These are phyloP conservation scores for Drosophila mimica DNA, from an alignment of 2,888 invertebrate species.

Conservation along the genomic window DNA sequence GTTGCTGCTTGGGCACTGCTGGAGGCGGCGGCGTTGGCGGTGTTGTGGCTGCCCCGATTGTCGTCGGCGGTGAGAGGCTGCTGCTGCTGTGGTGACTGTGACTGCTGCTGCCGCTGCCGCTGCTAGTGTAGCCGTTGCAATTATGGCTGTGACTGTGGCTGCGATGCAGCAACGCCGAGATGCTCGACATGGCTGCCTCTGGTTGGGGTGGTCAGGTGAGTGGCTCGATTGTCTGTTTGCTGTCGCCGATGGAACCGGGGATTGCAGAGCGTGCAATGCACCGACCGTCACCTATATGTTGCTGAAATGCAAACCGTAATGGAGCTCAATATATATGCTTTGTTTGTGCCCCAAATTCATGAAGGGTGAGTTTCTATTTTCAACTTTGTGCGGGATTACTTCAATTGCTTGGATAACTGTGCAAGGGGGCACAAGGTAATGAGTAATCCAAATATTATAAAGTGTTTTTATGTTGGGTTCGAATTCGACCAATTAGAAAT, in stretches of 20 bases:
- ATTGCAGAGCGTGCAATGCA: slow-evolving; percentile 26
- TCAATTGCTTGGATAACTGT: neutral
- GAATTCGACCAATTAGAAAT: slow-evolving; percentile 1
- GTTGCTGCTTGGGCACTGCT: slow-evolving; percentile 35
- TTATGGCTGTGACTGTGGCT: slow-evolving; percentile 61
- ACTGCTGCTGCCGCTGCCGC: slow-evolving; percentile 59
- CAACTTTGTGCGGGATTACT: neutral
- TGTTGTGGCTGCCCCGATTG: slow-evolving; percentile 46
- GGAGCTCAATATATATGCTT: slow-evolving; percentile 72
- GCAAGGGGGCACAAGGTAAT: neutral
- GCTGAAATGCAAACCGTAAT: slow-evolving; percentile 70
- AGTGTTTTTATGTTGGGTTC: slow-evolving; percentile 1
- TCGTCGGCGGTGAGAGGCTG: slow-evolving; percentile 69
- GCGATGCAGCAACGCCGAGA: slow-evolving; percentile 71
- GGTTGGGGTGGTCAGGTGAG: slow-evolving; percentile 13
- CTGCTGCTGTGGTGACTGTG: slow-evolving; percentile 65
- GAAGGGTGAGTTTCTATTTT: neutral
- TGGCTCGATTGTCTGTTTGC: slow-evolving; percentile 9
- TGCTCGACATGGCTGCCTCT: slow-evolving; percentile 66
- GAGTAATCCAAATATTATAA: slow-evolving; percentile 16
- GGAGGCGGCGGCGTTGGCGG: slow-evolving; percentile 54
- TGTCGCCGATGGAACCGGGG: neutral
- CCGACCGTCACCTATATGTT: slow-evolving; percentile 34
- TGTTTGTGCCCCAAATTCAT: slow-evolving; percentile 38
- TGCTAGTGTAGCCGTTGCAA: slow-evolving; percentile 70